Percentiles rank a stretch among this genome's conserved stretches.
These are phyloP conservation scores for Halocynthia aurantium DNA, from an alignment of 23 tunicate species.

Conservation along the genomic window DNA sequence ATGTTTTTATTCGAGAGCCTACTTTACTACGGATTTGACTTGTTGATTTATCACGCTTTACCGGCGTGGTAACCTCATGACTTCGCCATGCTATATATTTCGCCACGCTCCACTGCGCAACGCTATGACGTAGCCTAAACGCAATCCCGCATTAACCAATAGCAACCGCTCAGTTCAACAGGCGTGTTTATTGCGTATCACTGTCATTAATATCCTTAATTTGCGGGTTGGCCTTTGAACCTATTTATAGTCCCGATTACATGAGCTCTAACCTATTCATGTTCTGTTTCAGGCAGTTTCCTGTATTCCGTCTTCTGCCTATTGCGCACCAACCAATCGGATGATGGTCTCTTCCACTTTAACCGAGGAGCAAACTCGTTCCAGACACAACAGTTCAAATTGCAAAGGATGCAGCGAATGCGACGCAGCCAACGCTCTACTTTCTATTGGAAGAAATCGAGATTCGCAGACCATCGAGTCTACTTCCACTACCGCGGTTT, in stretches of 20 bases:
- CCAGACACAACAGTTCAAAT: conserved; percentile 73
- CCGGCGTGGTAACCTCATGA: no score
- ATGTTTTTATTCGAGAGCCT: no score
- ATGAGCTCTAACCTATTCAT: neutral
- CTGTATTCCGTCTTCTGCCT: neutral
- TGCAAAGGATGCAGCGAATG: conserved; percentile 80
- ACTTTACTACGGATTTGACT: no score
- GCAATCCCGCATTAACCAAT: no score
- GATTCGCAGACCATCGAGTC: neutral
- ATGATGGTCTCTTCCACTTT: conserved; percentile 14
- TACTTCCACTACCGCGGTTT: neutral
- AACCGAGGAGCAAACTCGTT: conserved; percentile 41
- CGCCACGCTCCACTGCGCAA: no score
- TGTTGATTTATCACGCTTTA: no score
- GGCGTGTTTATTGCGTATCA: no score
- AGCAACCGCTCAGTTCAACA: no score
- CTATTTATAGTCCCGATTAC: neutral
- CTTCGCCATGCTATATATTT: no score
- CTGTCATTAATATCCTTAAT: no score
- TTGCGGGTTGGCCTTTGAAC: neutral
- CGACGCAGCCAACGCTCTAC: conserved; percentile 71
- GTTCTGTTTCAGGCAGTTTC: neutral
- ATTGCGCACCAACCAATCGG: neutral
- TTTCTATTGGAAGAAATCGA: conserved; percentile 49
- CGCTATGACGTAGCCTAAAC: no score